Evolutionary conservation across 2,797 vertebrate species (phyloP), one percentile per base, ranked within the genome.

Genomic region (Sebastes variabilis): DNA sequence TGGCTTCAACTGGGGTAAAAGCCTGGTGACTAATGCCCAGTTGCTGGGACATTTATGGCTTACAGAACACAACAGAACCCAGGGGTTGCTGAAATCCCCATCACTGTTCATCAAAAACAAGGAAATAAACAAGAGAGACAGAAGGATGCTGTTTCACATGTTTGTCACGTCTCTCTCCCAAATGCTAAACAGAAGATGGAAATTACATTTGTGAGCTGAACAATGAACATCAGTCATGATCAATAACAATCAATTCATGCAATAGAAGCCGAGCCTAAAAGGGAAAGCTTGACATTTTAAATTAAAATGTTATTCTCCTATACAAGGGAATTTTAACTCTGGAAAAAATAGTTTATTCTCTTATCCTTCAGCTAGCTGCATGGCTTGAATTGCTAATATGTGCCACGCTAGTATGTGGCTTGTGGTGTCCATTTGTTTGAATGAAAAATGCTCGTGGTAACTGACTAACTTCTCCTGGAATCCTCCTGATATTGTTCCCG

Each of bases 161-260:
- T 76, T 72, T 66, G 75, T 90, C 93, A 92, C 79, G 62, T 84
- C 66, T 68, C 67, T 81, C 60, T 71, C 61, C 38, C 69, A 91
- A 89, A 92, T 90, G 89, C 89, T 93, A 88, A 94, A 87, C 85
- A 88, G 81, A 88, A 82, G 80, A 93, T 92, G 81, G 84, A 92
- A 93, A 91, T 92, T 86, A 88, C 81, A 89, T 93, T 83, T 87
- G 71, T 78, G 81, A 84, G 80, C 73, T 80, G 86, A 94, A 94
- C 83, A 93, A 90, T 89, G 77, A 83, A 87, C 88, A 92, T 93
- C 92, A 91, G 86, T 95, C 92, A 91, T 85, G 87, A 93, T 94
- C 92, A 92, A 90, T 94, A 92, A 86, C 92, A 90, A 91, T 91
- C 90, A 92, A 86, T 94, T 86, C 73, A 83, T 84, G 84, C 70